Evolutionary conservation across 1,140 invertebrate genomes (phyloP).

Genomic region (Tetragonula clypearis): DNA sequence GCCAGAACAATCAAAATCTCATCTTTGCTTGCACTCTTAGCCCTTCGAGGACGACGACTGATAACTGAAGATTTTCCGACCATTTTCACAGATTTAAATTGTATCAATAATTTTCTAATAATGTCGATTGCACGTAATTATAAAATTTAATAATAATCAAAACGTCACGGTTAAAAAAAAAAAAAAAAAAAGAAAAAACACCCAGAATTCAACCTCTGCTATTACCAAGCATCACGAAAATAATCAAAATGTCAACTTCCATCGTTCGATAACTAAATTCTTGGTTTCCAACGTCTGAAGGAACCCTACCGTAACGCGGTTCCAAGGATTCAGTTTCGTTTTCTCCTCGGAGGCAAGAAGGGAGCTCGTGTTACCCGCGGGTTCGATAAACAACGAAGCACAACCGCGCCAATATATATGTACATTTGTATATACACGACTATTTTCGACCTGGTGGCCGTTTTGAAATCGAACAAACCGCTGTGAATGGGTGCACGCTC

Average conservation of each 20-base stretch:
- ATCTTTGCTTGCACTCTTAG: too few relatives aligned
- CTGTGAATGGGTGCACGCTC: neutral
- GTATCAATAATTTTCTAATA: too few relatives aligned
- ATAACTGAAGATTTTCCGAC: too few relatives aligned
- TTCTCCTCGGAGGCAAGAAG: neutral
- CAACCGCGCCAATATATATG: neutral
- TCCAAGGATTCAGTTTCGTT: neutral
- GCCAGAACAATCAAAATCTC: too few relatives aligned
- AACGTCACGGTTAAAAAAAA: too few relatives aligned
- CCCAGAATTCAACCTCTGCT: neutral
- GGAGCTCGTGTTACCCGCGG: neutral
- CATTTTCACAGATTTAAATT: too few relatives aligned
- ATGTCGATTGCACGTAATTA: too few relatives aligned
- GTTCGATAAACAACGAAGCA: conserved; percentile 15
- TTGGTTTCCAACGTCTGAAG: neutral
- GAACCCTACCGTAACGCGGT: neutral
- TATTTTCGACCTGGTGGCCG: conserved; percentile 22
- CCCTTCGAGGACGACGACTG: too few relatives aligned
- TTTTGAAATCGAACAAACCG: conserved; percentile 16
- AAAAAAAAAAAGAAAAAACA: too few relatives aligned
- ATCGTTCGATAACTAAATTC: neutral
- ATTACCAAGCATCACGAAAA: neutral
- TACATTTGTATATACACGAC: too few relatives aligned
- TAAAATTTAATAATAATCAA: too few relatives aligned
- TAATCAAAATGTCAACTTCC: neutral